Percentiles rank a stretch among this genome's conserved stretches.
Evolutionary conservation across 92 coral and sea anemone species (phyloP).

Genomic region (Pocillopora meandrina): DNA sequence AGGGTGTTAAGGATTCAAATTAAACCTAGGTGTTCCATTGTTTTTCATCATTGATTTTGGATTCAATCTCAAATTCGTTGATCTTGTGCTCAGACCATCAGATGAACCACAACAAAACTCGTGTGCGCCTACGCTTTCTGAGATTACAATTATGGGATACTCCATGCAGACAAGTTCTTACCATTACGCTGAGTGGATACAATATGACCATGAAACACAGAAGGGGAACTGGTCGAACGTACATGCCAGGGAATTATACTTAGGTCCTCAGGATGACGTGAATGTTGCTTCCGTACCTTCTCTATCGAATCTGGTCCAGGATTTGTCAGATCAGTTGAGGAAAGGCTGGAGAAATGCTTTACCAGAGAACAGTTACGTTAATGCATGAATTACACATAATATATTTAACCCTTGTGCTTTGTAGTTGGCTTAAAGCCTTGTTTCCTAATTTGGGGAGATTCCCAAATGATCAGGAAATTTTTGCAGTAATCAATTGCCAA

Average conservation of each 20-base stretch:
- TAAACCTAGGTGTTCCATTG: too few species aligned
- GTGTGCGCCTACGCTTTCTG: conserved; percentile 59
- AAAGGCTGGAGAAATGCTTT: conserved; percentile 80
- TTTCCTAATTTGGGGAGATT: too few species aligned
- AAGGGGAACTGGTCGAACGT: conserved; percentile 73
- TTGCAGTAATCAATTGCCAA: too few species aligned
- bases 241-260: conserved; percentile 77
- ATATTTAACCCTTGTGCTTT: too few species aligned
- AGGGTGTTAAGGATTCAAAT: too few species aligned
- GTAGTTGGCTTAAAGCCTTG: too few species aligned
- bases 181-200: conserved; percentile 85
- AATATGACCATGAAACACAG: conserved; percentile 53
- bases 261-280: conserved; percentile 54
- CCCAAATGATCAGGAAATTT: too few species aligned
- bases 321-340: conserved; percentile 60
- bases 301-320: conserved; percentile 41
- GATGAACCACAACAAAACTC: conserved; percentile 64
- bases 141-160: conserved; percentile 83
- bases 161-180: conserved; percentile 74
- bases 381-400: too few species aligned
- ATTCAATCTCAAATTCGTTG: neutral
- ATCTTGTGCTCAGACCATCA: conserved; percentile 50
- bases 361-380: conserved; percentile 12
- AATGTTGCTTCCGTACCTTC: conserved; percentile 62
- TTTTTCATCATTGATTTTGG: too few species aligned